Percentiles rank a stretch among this genome's conserved stretches.
phyloP scores from a whole-genome alignment of 2,888 invertebrate genomes.

The Drosophila aldrichi region DNA sequence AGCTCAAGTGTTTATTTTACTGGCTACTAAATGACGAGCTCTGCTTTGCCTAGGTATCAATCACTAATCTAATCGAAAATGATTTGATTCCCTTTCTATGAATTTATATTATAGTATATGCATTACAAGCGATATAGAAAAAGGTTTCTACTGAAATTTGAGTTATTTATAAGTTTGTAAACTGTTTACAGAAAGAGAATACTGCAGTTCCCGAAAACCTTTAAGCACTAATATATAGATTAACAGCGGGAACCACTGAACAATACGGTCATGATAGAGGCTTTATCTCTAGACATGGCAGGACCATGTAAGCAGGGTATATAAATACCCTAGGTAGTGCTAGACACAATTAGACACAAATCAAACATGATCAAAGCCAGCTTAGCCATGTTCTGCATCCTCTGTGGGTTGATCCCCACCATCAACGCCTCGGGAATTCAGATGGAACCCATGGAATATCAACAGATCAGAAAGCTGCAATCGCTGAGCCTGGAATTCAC shows the following conservation, averaged over 20 bases:
- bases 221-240: not conserved
- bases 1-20: not conserved
- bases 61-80: not conserved
- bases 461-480: constrained; percentile 16
- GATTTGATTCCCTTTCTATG: not conserved
- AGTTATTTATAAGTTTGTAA: not conserved
- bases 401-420: constrained; percentile 1
- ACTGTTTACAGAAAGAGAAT: not conserved
- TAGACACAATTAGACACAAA: constrained; percentile 3
- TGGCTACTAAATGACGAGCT: not conserved
- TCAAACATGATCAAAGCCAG: constrained; percentile 27
- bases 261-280: not conserved
- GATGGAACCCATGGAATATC: constrained; percentile 10
- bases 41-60: not conserved
- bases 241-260: not conserved
- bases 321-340: constrained; percentile 2
- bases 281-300: constrained; percentile 17
- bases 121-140: not conserved
- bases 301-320: not conserved
- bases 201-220: not conserved
- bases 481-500: constrained; percentile 28
- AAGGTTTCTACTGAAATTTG: not conserved
- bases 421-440: constrained; percentile 7
- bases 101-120: not conserved
- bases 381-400: not conserved